Conservation (phyloP, 2,888 invertebrate genomes). For the Campaea margaritaria region DNA sequence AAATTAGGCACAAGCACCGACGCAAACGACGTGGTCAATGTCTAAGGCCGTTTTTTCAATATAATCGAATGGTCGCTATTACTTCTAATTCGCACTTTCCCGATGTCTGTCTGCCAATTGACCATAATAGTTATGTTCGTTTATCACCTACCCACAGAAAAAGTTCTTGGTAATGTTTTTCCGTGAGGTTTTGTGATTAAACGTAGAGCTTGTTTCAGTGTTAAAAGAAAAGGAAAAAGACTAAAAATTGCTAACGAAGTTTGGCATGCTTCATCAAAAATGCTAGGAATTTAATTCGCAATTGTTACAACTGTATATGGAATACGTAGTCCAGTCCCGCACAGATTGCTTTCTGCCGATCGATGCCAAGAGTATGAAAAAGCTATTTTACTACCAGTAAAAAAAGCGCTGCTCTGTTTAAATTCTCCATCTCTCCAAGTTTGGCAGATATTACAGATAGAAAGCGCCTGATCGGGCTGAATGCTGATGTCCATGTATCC, state of each 20-base stretch:
- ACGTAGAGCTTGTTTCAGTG: too few relatives aligned
- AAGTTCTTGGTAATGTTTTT: background rate
- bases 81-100: constrained; percentile 22
- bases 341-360: too few relatives aligned
- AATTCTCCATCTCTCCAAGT: constrained; percentile 7
- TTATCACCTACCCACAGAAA: background rate
- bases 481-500: constrained; percentile 16
- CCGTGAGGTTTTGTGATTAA: too few relatives aligned
- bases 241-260: too few relatives aligned
- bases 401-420: background rate
- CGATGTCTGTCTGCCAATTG: constrained; percentile 19
- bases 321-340: too few relatives aligned
- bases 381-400: background rate
- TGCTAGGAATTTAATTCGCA: too few relatives aligned
- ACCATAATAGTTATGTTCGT: constrained; percentile 7
- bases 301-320: too few relatives aligned
- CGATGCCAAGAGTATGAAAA: too few relatives aligned
- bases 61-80: constrained; percentile 23
- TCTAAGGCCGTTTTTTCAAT: constrained; percentile 24
- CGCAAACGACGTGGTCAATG: constrained; percentile 16
- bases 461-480: constrained; percentile 17
- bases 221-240: too few relatives aligned
- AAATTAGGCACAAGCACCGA: constrained; percentile 15
- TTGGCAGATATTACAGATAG: constrained; percentile 4
- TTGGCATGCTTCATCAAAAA: too few relatives aligned